Evolutionary conservation across 2,113 vertebrate genomes (phyloP).

Genomic region (Xiphophorus maculatus): DNA sequence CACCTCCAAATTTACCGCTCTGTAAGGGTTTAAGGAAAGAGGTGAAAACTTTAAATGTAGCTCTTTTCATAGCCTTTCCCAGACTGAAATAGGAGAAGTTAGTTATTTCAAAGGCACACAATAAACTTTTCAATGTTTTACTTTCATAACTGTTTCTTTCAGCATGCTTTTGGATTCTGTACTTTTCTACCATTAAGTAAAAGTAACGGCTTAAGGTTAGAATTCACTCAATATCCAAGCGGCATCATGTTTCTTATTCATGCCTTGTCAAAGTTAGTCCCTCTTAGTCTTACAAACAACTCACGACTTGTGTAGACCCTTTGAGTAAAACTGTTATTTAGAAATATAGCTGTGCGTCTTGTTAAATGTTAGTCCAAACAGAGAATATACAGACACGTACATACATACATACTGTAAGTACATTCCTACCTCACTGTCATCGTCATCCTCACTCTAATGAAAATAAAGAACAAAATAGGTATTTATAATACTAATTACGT

Average conservation of each 20-base stretch:
- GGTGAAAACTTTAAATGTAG: background rate
- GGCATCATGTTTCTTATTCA: constrained; percentile 43
- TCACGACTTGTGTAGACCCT: constrained; percentile 11
- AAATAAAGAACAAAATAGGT: background rate
- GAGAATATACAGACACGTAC: constrained; percentile 29
- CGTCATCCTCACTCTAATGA: constrained; percentile 91
- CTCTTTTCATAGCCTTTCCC: constrained; percentile 2
- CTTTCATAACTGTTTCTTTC: background rate
- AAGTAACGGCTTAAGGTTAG: background rate
- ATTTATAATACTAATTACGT: background rate
- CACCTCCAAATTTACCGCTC: constrained; percentile 90
- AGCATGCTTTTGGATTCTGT: constrained; percentile 22
- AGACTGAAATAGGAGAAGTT: constrained; percentile 9
- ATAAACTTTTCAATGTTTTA: background rate
- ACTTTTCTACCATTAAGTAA: constrained; percentile 38
- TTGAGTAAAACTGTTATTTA: constrained; percentile 19
- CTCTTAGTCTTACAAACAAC: constrained; percentile 23
- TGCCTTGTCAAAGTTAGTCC: constrained; percentile 4
- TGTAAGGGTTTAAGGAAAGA: constrained; percentile 52
- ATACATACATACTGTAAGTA: constrained; percentile 14
- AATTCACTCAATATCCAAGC: constrained; percentile 8
- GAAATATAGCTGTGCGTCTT: constrained; percentile 2
- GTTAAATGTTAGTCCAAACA: constrained; percentile 34
- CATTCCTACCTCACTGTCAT: constrained; percentile 82
- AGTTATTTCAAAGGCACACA: constrained; percentile 12